Conservation (phyloP, 2,113 vertebrate genomes). For the Takifugu flavidus region DNA sequence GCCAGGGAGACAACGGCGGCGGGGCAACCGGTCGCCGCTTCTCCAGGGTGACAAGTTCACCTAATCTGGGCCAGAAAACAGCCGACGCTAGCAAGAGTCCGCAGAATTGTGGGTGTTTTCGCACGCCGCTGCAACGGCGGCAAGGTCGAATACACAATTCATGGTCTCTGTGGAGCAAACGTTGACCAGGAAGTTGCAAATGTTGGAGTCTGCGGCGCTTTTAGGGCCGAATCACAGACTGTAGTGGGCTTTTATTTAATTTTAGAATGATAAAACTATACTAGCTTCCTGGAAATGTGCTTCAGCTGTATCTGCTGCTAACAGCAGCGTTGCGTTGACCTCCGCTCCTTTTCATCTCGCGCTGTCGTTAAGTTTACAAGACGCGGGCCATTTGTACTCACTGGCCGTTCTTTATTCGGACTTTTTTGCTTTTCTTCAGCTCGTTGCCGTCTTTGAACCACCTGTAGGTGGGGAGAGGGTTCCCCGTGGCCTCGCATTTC, state of each 20-base stretch:
- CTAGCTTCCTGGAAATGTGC: too few relatives aligned
- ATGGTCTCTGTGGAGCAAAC: too few relatives aligned
- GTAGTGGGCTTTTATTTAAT: too few relatives aligned
- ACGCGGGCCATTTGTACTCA: conserved; percentile 70
- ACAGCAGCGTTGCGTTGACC: not conserved
- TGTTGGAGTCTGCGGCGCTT: too few relatives aligned
- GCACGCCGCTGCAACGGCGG: too few relatives aligned
- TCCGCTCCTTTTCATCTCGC: conserved; percentile 6
- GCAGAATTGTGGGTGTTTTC: too few relatives aligned
- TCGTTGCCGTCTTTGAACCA: conserved; percentile 97
- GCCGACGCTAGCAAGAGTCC: too few relatives aligned
- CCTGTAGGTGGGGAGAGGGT: conserved; percentile 85
- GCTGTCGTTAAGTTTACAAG: conserved; percentile 7
- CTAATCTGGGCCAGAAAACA: conserved; percentile 2
- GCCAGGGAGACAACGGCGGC: conserved; percentile 31
- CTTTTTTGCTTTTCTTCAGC: conserved; percentile 87
- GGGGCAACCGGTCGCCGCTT: conserved; percentile 37
- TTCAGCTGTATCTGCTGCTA: not conserved
- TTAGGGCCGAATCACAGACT: too few relatives aligned
- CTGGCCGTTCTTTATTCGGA: conserved; percentile 85
- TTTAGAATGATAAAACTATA: too few relatives aligned
- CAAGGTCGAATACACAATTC: too few relatives aligned
- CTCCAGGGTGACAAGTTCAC: conserved; percentile 6
- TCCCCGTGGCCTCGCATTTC: conserved; percentile 90
- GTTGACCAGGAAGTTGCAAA: too few relatives aligned